phyloP scores from a whole-genome alignment of 1,140 invertebrate genomes.

The Cydia fagiglandana region DNA sequence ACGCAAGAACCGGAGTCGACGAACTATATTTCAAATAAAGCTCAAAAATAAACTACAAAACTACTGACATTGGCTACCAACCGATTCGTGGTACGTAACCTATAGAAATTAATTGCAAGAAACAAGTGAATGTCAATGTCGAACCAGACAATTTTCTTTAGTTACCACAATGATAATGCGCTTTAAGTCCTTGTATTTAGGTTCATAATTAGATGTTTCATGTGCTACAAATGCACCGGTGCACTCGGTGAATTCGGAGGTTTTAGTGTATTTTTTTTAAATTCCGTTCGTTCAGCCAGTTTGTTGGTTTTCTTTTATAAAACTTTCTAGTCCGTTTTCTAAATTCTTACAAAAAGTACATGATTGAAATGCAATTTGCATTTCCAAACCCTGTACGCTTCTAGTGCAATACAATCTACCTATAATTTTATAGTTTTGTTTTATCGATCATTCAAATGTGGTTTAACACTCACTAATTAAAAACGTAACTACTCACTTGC shows the following conservation, averaged over 20 bases:
- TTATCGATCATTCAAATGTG: too few species aligned
- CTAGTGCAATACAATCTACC: too few species aligned
- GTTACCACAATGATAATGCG: neutral
- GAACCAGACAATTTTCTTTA: slow-evolving; percentile 15
- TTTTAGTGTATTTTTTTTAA: neutral
- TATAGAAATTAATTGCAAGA: slow-evolving; percentile 35
- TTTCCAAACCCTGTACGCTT: too few species aligned
- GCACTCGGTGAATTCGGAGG: neutral
- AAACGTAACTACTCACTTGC: too few species aligned
- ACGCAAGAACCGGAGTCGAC: slow-evolving; percentile 35
- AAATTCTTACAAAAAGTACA: too few species aligned
- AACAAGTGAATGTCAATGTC: slow-evolving; percentile 67
- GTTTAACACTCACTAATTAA: too few species aligned
- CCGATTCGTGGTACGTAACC: slow-evolving; percentile 47
- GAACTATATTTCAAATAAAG: neutral
- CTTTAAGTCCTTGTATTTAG: neutral
- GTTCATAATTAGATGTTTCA: neutral
- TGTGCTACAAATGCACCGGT: neutral
- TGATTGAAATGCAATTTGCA: too few species aligned
- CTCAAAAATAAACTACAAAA: neutral
- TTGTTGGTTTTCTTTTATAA: neutral
- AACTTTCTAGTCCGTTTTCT: neutral
- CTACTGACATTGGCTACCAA: slow-evolving; percentile 1
- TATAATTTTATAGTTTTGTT: too few species aligned
- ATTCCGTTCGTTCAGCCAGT: neutral